Conservation (phyloP, 2,888 invertebrate species). For the Andrena hattorfiana region DNA sequence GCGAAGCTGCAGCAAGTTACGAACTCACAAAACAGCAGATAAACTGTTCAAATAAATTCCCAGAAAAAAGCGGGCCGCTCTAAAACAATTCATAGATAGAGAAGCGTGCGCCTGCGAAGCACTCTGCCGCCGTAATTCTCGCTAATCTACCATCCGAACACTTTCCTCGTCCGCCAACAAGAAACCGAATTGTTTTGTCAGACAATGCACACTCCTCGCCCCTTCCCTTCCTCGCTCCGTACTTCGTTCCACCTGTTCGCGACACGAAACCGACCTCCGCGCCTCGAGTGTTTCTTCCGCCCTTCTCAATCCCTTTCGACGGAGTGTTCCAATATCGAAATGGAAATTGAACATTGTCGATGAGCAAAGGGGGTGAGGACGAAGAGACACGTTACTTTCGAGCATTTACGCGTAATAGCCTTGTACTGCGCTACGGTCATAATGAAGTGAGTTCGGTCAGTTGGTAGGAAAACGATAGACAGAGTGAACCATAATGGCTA, state of each 20-base stretch:
- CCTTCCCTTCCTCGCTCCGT: neutral
- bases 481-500: constrained; percentile 71
- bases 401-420: constrained; percentile 56
- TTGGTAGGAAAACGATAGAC: constrained; percentile 61
- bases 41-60: neutral
- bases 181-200: constrained; percentile 29
- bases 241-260: neutral
- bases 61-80: neutral
- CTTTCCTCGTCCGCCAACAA: constrained; percentile 22
- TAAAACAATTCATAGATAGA: constrained; percentile 22
- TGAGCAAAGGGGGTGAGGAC: neutral
- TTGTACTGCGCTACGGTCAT: constrained; percentile 24
- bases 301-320: constrained; percentile 1
- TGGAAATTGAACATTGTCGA: constrained; percentile 21
- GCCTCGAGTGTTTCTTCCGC: neutral
- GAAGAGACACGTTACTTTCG: neutral
- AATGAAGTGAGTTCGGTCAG: constrained; percentile 67
- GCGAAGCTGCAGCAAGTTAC: too few relatives aligned
- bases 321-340: constrained; percentile 6
- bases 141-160: constrained; percentile 34
- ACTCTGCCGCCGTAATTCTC: constrained; percentile 8
- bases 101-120: neutral
- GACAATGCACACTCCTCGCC: neutral
- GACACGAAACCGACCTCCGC: neutral
- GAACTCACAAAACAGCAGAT: too few relatives aligned